A percentile compares a stretch with the other conserved stretches of the same genome.
These are phyloP conservation scores for Caenorhabditis plicata DNA, from an alignment of 2,888 invertebrate genomes.

Conservation along the genomic window DNA sequence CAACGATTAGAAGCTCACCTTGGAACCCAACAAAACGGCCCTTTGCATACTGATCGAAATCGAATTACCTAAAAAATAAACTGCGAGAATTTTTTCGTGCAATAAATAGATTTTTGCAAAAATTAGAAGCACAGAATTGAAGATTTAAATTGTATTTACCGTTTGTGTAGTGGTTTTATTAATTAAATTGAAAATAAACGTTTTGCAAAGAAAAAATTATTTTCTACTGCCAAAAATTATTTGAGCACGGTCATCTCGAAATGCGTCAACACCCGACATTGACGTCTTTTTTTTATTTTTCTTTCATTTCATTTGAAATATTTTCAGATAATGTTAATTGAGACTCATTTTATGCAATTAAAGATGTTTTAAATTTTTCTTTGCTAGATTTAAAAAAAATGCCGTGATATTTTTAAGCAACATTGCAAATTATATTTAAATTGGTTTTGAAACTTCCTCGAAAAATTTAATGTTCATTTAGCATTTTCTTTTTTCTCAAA, in stretches of 20 bases:
- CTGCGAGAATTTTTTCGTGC: no score
- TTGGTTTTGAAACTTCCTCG: no score
- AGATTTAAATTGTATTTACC: neutral
- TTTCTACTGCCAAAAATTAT: no score
- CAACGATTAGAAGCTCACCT: conserved; percentile 23
- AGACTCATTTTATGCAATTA: no score
- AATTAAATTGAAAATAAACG: neutral
- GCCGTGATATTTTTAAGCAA: no score
- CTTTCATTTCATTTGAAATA: neutral
- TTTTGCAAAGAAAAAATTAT: neutral
- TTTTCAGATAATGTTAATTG: neutral
- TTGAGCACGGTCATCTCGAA: conserved; percentile 37
- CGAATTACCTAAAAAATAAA: conserved; percentile 33
- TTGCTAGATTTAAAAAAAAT: no score
- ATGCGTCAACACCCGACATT: conserved; percentile 14
- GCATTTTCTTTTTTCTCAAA: no score
- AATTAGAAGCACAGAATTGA: neutral
- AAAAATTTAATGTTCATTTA: no score
- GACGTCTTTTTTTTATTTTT: conserved; percentile 3
- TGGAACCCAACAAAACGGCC: conserved; percentile 46
- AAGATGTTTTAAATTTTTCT: no score
- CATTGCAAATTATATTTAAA: no score
- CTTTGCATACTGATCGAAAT: conserved; percentile 46
- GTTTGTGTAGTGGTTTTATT: neutral
- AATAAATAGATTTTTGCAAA: neutral